Percentiles rank a stretch among this genome's conserved stretches.
phyloP scores from a whole-genome alignment of 2,797 vertebrate genomes.

The Enteromius radiatus region DNA sequence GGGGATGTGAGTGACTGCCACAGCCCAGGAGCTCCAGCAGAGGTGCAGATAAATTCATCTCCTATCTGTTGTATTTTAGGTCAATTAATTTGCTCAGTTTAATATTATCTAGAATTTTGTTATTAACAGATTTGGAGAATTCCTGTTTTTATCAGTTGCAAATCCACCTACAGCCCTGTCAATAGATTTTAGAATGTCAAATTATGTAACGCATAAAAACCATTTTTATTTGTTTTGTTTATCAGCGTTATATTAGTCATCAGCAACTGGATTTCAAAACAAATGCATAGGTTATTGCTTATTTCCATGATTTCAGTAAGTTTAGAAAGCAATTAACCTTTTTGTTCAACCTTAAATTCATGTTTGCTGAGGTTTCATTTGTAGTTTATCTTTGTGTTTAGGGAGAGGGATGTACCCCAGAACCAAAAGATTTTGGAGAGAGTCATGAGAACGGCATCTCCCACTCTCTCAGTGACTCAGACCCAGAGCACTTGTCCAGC shows the following conservation, averaged over 20 bases:
- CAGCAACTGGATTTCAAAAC: background rate
- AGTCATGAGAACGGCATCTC: constrained; percentile 94
- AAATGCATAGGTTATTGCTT: background rate
- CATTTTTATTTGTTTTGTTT: background rate
- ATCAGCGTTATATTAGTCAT: background rate
- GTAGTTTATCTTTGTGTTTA: constrained; percentile 59
- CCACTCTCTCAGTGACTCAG: constrained; percentile 88
- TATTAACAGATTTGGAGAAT: background rate
- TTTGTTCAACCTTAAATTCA: background rate
- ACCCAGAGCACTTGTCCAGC: constrained; percentile 92
- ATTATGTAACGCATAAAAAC: background rate
- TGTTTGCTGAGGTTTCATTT: constrained; percentile 36
- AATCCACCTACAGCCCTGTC: background rate
- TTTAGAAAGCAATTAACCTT: background rate
- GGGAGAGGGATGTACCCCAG: constrained; percentile 90
- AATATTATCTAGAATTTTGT: background rate
- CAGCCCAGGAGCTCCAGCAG: constrained; percentile 90
- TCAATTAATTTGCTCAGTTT: background rate
- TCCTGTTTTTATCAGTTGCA: background rate
- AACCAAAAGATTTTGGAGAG: constrained; percentile 92
- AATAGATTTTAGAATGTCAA: background rate
- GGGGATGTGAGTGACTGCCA: constrained; percentile 89
- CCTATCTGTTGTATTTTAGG: background rate
- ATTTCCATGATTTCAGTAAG: background rate
- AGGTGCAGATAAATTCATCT: constrained; percentile 72